Conservation (phyloP, 2,888 invertebrate genomes). For the Altica lythri region DNA sequence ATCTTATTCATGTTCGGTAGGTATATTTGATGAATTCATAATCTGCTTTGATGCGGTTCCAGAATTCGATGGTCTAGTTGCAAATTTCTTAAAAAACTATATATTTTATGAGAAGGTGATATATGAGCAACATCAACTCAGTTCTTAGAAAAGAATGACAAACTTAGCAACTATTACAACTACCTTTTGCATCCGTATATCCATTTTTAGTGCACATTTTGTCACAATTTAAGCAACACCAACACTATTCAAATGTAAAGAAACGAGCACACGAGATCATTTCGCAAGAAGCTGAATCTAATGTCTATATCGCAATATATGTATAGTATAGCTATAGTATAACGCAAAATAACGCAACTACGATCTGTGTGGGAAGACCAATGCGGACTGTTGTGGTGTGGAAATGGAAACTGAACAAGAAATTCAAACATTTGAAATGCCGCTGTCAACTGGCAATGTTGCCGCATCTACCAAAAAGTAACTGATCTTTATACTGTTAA, state of each 20-base stretch:
- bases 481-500: no score
- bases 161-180: not conserved
- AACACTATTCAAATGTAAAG: slow-evolving; percentile 8
- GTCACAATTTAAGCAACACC: slow-evolving; percentile 25
- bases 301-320: slow-evolving; percentile 4
- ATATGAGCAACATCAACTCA: no score
- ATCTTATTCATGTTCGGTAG: no score
- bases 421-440: slow-evolving; percentile 7
- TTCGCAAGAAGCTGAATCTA: slow-evolving; percentile 8
- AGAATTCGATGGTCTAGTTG: no score
- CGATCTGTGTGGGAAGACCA: slow-evolving; percentile 29
- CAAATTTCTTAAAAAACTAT: no score
- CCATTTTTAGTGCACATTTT: slow-evolving; percentile 38
- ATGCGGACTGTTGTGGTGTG: slow-evolving; percentile 20
- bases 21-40: no score
- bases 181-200: slow-evolving; percentile 31
- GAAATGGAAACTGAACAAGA: not conserved
- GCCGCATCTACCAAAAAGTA: no score
- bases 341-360: no score
- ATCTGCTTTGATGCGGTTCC: no score
- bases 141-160: not conserved
- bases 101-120: no score
- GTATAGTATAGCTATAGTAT: slow-evolving; percentile 2
- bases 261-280: slow-evolving; percentile 22
- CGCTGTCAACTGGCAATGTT: not conserved